Percentiles rank a stretch among this genome's conserved stretches.
These are phyloP conservation scores for Hydractinia symbiolongicarpus DNA, from an alignment of 30 jellyfish, hydroid and myxozoan genomes.

Conservation along the genomic window DNA sequence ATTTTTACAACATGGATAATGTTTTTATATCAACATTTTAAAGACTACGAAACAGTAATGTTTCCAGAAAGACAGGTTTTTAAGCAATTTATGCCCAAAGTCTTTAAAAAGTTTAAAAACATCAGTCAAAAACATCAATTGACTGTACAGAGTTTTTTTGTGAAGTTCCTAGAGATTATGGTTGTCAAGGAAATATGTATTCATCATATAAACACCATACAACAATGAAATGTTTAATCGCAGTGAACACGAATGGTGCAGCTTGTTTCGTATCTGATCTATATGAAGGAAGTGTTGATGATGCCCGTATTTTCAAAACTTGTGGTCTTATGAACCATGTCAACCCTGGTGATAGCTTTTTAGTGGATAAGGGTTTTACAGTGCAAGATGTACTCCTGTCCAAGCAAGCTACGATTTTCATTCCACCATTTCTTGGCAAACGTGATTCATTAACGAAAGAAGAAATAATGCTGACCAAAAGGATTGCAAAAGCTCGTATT, in stretches of 20 bases:
- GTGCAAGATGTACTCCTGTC: conserved; percentile 52
- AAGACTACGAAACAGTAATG: conserved; percentile 42
- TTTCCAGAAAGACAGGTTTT: conserved; percentile 46
- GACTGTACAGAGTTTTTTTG: conserved; percentile 63
- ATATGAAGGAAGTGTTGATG: conserved; percentile 62
- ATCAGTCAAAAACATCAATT: conserved; percentile 32
- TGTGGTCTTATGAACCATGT: conserved; percentile 65
- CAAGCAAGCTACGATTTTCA: conserved; percentile 67
- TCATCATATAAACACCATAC: conserved; percentile 52
- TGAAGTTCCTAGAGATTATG: conserved; percentile 48
- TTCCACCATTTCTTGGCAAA: conserved; percentile 70
- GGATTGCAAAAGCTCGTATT: conserved; percentile 82
- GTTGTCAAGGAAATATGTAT: conserved; percentile 59
- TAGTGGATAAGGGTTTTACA: conserved; percentile 78
- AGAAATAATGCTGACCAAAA: conserved; percentile 41
- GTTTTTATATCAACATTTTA: conserved; percentile 45
- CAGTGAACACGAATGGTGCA: conserved; percentile 69
- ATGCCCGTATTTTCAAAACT: conserved; percentile 34
- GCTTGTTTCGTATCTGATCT: conserved; percentile 56
- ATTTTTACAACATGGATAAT: conserved; percentile 59
- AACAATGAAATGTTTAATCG: conserved; percentile 53
- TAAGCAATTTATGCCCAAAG: conserved; percentile 33
- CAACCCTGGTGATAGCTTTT: conserved; percentile 52
- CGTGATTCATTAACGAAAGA: conserved; percentile 48
- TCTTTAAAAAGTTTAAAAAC: conserved; percentile 39